A percentile compares a stretch with the other conserved stretches of the same genome.
Conservation (phyloP, 37 sponge, comb jelly and placozoan genomes). For the Beroe forskalii region DNA sequence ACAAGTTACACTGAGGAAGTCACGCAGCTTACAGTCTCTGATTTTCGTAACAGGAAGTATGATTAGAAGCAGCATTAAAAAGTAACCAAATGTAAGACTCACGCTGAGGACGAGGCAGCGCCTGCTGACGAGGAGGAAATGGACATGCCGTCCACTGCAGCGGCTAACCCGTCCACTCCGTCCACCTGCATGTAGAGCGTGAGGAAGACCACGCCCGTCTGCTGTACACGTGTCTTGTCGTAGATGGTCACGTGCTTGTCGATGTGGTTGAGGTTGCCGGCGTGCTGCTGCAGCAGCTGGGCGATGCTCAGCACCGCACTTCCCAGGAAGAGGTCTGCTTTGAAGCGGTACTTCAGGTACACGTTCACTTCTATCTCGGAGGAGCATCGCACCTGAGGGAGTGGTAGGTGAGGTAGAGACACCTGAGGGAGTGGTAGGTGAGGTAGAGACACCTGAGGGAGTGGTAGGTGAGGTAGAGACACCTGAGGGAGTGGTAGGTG, state of each 20-base stretch:
- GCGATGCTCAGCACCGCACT: neutral
- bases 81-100: no score
- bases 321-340: conserved; percentile 15
- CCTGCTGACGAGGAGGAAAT: neutral
- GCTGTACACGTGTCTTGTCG: neutral
- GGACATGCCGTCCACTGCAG: neutral
- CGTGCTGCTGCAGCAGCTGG: conserved; percentile 7
- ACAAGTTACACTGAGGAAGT: no score
- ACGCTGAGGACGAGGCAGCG: neutral
- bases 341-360: conserved; percentile 56
- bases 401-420: no score
- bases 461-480: no score
- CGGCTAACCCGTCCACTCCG: neutral
- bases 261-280: neutral
- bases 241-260: conserved; percentile 19
- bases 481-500: no score
- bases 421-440: no score
- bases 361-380: conserved; percentile 54
- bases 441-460: no score
- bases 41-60: no score
- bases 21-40: no score
- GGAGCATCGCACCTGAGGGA: neutral
- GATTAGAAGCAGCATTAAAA: no score
- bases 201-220: conserved; percentile 11
- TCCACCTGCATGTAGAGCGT: neutral